Evolutionary conservation across 2,888 invertebrate species (phyloP).

Genomic region (Perdita meconis): DNA sequence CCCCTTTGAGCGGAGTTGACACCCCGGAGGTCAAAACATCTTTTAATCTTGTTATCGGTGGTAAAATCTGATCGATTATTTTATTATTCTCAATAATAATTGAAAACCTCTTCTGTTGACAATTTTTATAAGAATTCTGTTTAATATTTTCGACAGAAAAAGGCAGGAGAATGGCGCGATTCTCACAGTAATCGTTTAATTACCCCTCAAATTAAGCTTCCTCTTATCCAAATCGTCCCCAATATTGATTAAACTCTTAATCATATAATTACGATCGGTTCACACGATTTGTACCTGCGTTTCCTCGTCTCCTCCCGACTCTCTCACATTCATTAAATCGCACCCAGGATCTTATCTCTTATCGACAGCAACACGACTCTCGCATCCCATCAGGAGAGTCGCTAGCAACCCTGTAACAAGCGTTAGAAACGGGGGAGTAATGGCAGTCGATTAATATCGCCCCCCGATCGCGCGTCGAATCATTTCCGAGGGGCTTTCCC

Average conservation of each 20-base stretch:
- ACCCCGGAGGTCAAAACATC: background rate
- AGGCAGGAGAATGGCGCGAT: too few relatives aligned
- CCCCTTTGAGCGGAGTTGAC: background rate
- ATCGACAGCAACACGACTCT: constrained; percentile 61
- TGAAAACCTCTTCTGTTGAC: too few relatives aligned
- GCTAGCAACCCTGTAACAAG: constrained; percentile 37
- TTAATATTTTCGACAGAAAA: too few relatives aligned
- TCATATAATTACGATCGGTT: constrained; percentile 57
- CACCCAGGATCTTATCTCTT: constrained; percentile 60
- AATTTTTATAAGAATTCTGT: too few relatives aligned
- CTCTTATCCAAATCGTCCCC: background rate
- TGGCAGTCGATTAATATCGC: constrained; percentile 44
- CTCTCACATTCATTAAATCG: constrained; percentile 67
- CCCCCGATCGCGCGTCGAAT: constrained; percentile 39
- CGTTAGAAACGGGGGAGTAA: constrained; percentile 24
- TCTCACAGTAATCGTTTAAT: constrained; percentile 29
- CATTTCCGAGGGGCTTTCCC: constrained; percentile 19
- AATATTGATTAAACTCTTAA: constrained; percentile 13
- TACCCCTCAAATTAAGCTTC: background rate
- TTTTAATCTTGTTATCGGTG: background rate
- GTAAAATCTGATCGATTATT: too few relatives aligned
- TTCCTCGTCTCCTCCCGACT: constrained; percentile 28
- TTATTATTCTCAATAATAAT: too few relatives aligned
- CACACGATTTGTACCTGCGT: constrained; percentile 64
- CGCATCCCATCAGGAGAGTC: constrained; percentile 32